Base-by-base conservation (phyloP, 2,797 vertebrate species). In the Jordanella pulchra region DNA sequence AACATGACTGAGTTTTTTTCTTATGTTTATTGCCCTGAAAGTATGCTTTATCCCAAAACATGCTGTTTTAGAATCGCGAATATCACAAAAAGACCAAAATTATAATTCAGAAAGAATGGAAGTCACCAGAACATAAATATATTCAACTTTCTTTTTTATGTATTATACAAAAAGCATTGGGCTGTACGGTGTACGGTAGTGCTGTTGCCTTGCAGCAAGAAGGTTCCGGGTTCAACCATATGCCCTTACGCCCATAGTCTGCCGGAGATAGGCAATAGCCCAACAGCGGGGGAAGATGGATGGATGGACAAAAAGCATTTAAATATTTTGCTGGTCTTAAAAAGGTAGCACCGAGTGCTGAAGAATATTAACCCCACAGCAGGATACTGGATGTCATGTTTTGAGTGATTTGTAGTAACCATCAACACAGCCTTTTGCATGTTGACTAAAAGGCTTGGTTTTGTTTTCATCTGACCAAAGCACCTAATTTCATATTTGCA, bases 21-120 rank as follows among this genome's bases (percentile, higher is more conserved):
- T 63, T 25, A 18, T 54, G 50, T 39, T 54, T 54, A 67, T 42
- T 67, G 13, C 18, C 50, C 50, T 42, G 48, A 39, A 67, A 54
- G 18, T 67, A 7, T 35, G 23, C 35, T 67, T 67, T 67, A 54
- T 67, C 50, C n/a, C 53, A 39, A 9, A 54, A 28, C 66, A 39
- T 27, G n/a, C 35, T 67, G 47, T 12, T 67, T 53, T 67, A 30
- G 14, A 50, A n/a, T n/a, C n/a, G n/a, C n/a, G n/a, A n/a, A n/a
- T 58, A 32, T 13, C 11, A 32, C 21, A 17, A 58, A 28, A 7
- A 58, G 18, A 32, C 35, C 35, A 5, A 7, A 39, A 5, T 1
- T 6, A 32, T 18, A 32, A 32, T 21, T 60, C 21, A 35, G 21
- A 30, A 35, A 60, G 32, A 35, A 23, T 21, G 7, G 1, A 60